Evolutionary conservation across 2,888 invertebrate species (phyloP).

Genomic region (Leptopterna dolabrata): DNA sequence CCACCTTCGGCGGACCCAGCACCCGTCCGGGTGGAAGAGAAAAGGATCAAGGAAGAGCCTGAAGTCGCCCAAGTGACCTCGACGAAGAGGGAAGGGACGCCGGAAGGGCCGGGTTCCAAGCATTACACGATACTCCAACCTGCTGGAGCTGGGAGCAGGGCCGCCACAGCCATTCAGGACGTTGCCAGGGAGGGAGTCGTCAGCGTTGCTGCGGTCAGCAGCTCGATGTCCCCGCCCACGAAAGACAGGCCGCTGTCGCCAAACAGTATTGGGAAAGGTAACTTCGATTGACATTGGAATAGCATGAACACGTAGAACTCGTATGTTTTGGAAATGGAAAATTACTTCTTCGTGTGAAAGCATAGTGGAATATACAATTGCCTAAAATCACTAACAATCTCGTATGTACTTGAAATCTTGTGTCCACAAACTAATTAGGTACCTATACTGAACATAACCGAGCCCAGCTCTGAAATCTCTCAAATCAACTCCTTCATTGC

Average conservation of each 20-base stretch:
- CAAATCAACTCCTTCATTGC: too few species aligned
- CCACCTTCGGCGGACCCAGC: constrained; percentile 53
- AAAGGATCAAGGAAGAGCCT: constrained; percentile 67
- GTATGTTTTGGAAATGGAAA: too few species aligned
- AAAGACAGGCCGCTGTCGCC: constrained; percentile 75
- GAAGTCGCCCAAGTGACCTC: constrained; percentile 62
- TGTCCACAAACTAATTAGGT: too few species aligned
- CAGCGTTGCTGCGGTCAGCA: constrained; percentile 72
- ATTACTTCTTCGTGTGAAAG: too few species aligned
- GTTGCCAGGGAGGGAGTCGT: constrained; percentile 77
- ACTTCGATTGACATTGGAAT: constrained; percentile 62
- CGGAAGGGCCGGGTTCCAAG: constrained; percentile 71
- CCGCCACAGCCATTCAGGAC: constrained; percentile 85
- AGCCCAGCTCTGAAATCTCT: too few species aligned
- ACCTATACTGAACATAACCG: too few species aligned
- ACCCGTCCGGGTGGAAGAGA: constrained; percentile 67
- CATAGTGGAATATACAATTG: too few species aligned
- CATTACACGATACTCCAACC: constrained; percentile 90
- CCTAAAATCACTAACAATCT: too few species aligned
- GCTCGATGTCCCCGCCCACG: constrained; percentile 63
- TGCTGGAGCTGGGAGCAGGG: constrained; percentile 82
- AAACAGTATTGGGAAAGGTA: constrained; percentile 82
- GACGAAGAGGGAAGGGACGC: constrained; percentile 66
- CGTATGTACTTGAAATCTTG: too few species aligned
- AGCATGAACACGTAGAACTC: background rate